A percentile compares a stretch with the other conserved stretches of the same genome.
Conservation (phyloP, 2,888 invertebrate species). For the Pammene fasciana region DNA sequence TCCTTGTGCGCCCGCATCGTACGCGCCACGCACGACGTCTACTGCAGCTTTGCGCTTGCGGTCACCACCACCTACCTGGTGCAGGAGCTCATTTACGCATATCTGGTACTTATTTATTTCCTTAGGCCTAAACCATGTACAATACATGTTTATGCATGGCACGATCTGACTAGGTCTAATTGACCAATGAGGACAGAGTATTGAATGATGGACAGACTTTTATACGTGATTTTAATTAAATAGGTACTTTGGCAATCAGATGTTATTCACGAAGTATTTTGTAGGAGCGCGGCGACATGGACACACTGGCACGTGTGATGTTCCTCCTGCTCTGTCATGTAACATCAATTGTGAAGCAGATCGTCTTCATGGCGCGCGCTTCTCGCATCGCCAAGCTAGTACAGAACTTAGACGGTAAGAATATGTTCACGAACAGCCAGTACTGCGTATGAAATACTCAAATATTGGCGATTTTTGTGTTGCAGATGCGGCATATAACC, state of each 20-base stretch:
- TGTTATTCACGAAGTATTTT: not conserved
- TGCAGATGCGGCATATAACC: conserved; percentile 34
- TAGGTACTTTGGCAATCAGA: too few species aligned
- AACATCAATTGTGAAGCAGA: conserved; percentile 70
- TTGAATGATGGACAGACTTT: not conserved
- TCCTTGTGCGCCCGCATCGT: conserved; percentile 8
- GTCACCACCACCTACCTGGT: conserved; percentile 56
- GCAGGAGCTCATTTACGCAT: conserved; percentile 62
- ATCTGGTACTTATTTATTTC: conserved; percentile 51
- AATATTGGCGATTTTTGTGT: not conserved
- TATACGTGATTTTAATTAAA: not conserved
- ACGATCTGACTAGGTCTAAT: not conserved
- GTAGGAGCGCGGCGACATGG: conserved; percentile 66
- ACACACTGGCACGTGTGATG: conserved; percentile 70
- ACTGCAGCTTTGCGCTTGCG: conserved; percentile 54
- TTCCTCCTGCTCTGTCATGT: conserved; percentile 75
- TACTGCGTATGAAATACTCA: not conserved
- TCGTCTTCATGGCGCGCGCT: conserved; percentile 60
- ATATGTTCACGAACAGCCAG: conserved; percentile 15
- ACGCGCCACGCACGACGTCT: conserved; percentile 45
- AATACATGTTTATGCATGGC: not conserved
- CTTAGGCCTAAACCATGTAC: not conserved
- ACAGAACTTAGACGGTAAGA: conserved; percentile 51
- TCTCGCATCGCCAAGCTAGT: conserved; percentile 53
- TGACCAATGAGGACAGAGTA: too few species aligned